phyloP scores from a whole-genome alignment of 2,797 vertebrate species.

The Apodemus agrarius region DNA sequence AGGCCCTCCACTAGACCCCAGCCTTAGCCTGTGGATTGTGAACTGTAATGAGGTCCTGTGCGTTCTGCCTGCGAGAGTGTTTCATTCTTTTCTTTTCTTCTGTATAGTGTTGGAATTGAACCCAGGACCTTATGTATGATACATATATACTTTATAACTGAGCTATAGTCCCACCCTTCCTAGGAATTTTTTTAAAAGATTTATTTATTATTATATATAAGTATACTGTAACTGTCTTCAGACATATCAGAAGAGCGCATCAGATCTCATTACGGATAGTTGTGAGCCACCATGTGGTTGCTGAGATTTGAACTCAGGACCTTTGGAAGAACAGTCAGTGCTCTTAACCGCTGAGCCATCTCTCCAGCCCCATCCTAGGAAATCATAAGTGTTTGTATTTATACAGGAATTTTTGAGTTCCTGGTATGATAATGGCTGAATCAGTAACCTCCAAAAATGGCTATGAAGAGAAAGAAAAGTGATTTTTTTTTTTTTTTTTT shows the following conservation, averaged over 20 bases:
- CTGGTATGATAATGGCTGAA: not conserved
- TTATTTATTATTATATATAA: too few relatives aligned
- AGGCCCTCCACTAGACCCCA: not conserved
- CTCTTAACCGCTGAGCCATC: too few relatives aligned
- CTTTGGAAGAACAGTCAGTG: too few relatives aligned
- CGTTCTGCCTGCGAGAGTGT: not conserved
- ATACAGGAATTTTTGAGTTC: not conserved
- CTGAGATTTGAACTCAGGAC: too few relatives aligned
- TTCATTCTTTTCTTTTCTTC: not conserved
- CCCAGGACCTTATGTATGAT: not conserved
- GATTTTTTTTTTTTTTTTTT: not conserved
- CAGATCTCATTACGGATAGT: too few relatives aligned
- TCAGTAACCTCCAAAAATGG: not conserved
- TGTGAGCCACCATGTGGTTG: too few relatives aligned
- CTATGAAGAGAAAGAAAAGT: conserved; percentile 32
- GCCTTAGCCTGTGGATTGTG: not conserved
- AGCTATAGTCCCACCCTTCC: not conserved
- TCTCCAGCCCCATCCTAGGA: not conserved
- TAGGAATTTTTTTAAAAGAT: too few relatives aligned
- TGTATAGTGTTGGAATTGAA: not conserved
- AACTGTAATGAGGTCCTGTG: not conserved
- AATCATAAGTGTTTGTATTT: conserved; percentile 30
- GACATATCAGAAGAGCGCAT: too few relatives aligned
- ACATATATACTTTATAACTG: not conserved
- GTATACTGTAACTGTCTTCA: too few relatives aligned